phyloP scores from a whole-genome alignment of 2,888 invertebrate species.

The Tiliacea citrago region DNA sequence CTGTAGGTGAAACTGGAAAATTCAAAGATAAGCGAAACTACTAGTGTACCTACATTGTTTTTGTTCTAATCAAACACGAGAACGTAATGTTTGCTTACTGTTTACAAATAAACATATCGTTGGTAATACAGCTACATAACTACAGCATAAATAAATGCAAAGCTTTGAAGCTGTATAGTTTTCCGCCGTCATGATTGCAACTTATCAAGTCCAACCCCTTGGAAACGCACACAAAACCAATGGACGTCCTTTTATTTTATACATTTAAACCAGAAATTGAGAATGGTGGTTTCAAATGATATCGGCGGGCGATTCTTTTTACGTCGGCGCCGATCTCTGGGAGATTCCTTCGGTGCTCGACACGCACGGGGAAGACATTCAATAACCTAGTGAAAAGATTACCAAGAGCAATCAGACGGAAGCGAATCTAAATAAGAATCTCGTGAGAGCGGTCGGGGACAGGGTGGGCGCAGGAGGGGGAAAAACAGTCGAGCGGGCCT shows the following conservation, averaged over 20 bases:
- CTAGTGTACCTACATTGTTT: conserved; percentile 9
- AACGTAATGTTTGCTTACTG: conserved; percentile 15
- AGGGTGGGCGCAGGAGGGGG: conserved; percentile 80
- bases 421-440: conserved; percentile 91
- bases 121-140: conserved; percentile 8
- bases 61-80: conserved; percentile 25
- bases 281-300: conserved; percentile 79
- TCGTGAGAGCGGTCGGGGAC: conserved; percentile 87
- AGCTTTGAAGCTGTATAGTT: conserved; percentile 35
- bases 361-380: conserved; percentile 90
- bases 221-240: conserved; percentile 72
- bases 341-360: conserved; percentile 80
- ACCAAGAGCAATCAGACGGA: conserved; percentile 91
- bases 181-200: conserved; percentile 37
- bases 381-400: conserved; percentile 91
- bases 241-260: conserved; percentile 75
- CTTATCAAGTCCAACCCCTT: conserved; percentile 64
- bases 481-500: conserved; percentile 86
- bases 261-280: conserved; percentile 76
- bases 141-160: conserved; percentile 26
- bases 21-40: conserved; percentile 10
- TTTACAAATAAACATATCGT: conserved; percentile 44
- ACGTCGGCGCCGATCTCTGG: conserved; percentile 74
- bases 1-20: conserved; percentile 5
- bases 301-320: conserved; percentile 79